Evolutionary conservation across 2,888 invertebrate genomes (phyloP), one percentile per base, ranked within the genome.

Genomic region (Lymantria dispar): DNA sequence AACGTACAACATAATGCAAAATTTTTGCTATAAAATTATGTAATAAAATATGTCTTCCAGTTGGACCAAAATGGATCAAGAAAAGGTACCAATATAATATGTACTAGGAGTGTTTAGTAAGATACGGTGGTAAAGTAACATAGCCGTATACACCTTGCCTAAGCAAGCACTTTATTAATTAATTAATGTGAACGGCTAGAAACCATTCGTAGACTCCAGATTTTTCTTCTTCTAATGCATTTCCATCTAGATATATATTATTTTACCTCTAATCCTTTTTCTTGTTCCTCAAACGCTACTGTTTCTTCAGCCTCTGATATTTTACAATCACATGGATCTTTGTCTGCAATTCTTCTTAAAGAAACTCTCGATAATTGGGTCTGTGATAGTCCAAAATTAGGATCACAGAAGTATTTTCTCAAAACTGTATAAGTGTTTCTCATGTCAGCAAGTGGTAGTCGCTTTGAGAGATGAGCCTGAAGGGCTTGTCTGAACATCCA

Each of bases 401-500:
- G 90, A 48, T 89, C 89, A 13, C 73, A 68, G 3, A 91, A 80
- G 46, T 73, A 80, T 29, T 70, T 71, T 47, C 88, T 77, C 0
- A 90, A 54, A 0, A 83, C 69, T 0, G 38, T 12, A 50, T 79
- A 80, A 0, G 76, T 78, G 0, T 64, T 40, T 0, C 54, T 58
- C 44, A 55, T 80, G 5, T 90, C 90, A 0, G 40, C 0, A 0
- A 52, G 29, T 0, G 41, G 30, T 0, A 90, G 60, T n/a, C 63
- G 73, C 51, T 77, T 87, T 0, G 43, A 47, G 0, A 91, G 63
- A 1, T 76, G 48, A 0, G 78, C 72, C 43, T 87, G 82, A 0
- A 91, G 67, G 0, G 90, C 86, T 67, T 83, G 76, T 48, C 85
- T 73, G 46, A 91, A 89, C 90, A 91, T 90, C 88, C 88, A 88